These are phyloP conservation scores for Seriola quinqueradiata DNA, from an alignment of 2,113 vertebrate species.

Conservation along the genomic window DNA sequence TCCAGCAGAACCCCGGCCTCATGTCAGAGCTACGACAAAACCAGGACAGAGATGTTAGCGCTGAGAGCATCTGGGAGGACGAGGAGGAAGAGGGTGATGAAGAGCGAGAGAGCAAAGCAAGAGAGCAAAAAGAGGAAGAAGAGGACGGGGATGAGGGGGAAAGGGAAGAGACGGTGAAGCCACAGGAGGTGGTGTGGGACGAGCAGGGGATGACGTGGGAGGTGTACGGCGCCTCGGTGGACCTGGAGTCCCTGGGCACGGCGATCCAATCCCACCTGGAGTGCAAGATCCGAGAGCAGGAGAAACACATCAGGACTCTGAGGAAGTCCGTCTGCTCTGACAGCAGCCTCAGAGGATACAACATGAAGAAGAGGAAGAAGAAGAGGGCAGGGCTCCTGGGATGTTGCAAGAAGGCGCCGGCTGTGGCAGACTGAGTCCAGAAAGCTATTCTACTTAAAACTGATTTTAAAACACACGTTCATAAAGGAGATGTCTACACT, in stretches of 20 bases:
- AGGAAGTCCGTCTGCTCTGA: conserved; percentile 67
- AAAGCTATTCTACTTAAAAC: too few species aligned
- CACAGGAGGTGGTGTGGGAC: conserved; percentile 64
- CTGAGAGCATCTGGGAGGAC: conserved; percentile 32
- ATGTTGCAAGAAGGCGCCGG: conserved; percentile 54
- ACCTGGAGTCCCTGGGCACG: conserved; percentile 61
- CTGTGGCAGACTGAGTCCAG: conserved; percentile 50
- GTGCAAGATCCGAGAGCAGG: conserved; percentile 67
- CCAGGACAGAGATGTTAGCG: background rate
- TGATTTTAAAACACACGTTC: background rate
- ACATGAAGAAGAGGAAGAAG: conserved; percentile 41
- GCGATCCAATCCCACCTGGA: conserved; percentile 74
- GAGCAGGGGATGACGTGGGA: conserved; percentile 73
- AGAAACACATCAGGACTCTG: conserved; percentile 61
- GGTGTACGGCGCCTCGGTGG: conserved; percentile 70
- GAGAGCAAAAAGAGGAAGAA: background rate
- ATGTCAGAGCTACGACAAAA: background rate
- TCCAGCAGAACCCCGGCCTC: conserved; percentile 17
- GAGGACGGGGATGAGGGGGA: background rate
- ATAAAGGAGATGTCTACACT: background rate
- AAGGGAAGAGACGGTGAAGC: background rate
- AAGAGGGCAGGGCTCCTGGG: conserved; percentile 49
- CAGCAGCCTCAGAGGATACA: conserved; percentile 18
- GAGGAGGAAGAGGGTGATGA: conserved; percentile 49
- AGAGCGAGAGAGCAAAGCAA: background rate